Base-by-base conservation (phyloP, 2,113 vertebrate genomes). In the Neodontobutis hainanensis region DNA sequence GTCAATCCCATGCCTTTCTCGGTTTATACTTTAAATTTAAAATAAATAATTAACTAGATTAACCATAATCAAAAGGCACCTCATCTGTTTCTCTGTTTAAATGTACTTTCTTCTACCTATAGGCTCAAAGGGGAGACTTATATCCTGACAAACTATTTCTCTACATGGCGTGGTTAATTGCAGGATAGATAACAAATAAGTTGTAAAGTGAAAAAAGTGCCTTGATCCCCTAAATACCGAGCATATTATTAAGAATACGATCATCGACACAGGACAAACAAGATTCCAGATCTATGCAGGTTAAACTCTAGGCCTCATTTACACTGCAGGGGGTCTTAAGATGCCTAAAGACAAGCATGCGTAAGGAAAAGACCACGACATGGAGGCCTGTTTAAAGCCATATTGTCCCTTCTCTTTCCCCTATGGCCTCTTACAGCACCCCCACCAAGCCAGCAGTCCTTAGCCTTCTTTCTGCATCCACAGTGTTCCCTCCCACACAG, bases 401-500 rank as follows among this genome's bases (percentile, higher is more conserved):
- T 88, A 91, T 90, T 92, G 89, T 92, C 87, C 81, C 66, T 61
- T 66, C 59, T 63, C 77, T 68, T 49, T 84, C 81, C 85, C 83
- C 88, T 78, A 67, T 77, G 75, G 86, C 73, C 77, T 86, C 73
- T 84, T 83, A 80, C 87, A 75, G 84, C 81, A 86, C 87, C 90
- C 90, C 91, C 89, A 86, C 87, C 87, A 84, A 84, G 88, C 85
- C 80, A 80, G 75, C 84, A 84, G 81, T 87, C 84, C 87, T 83
- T 86, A 78, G 81, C 86, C 87, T 90, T 78, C 66, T 89, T 88
- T 87, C 86, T 87, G 78, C 77, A 79, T 71, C 82, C 82, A 72
- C 68, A 62, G 68, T 72, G 66, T 63, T 94, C 94, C 93, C 95
- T 94, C 94, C 93, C 94, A 94, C 92, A 94, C 93, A 86, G 85